These are phyloP conservation scores for Diuraphis noxia DNA, from an alignment of 1,140 invertebrate species.

Conservation along the genomic window DNA sequence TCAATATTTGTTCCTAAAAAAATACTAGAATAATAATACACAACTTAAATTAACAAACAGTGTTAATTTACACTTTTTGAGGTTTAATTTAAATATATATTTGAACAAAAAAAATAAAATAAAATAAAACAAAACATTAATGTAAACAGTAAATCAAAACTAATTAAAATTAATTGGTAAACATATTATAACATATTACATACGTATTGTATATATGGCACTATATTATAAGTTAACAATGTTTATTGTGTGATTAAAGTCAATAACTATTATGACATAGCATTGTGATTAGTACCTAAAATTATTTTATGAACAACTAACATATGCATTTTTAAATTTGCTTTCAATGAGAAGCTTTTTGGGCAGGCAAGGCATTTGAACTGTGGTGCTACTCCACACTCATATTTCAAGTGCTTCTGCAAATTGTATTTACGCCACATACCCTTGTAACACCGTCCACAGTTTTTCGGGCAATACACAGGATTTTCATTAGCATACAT, in stretches of 20 bases:
- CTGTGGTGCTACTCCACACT: conserved; percentile 64
- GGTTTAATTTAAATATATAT: neutral
- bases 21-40: neutral
- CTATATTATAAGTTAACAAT: neutral
- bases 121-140: neutral
- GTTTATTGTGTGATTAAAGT: neutral
- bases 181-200: neutral
- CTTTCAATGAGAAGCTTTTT: conserved; percentile 60
- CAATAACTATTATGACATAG: neutral
- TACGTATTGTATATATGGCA: neutral
- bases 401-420: conserved; percentile 64
- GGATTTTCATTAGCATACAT: conserved; percentile 34
- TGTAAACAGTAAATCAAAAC: neutral
- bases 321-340: conserved; percentile 59
- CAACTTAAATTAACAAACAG: neutral
- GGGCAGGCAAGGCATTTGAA: conserved; percentile 63
- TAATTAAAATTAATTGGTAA: neutral
- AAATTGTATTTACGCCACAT: conserved; percentile 60
- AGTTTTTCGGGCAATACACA: conserved; percentile 55
- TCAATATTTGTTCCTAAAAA: neutral
- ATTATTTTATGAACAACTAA: conserved; percentile 54
- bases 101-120: neutral
- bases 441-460: conserved; percentile 56
- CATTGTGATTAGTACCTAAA: neutral
- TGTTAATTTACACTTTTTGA: neutral